These are phyloP conservation scores for Albula glossodonta DNA, from an alignment of 2,113 vertebrate species.

Conservation along the genomic window DNA sequence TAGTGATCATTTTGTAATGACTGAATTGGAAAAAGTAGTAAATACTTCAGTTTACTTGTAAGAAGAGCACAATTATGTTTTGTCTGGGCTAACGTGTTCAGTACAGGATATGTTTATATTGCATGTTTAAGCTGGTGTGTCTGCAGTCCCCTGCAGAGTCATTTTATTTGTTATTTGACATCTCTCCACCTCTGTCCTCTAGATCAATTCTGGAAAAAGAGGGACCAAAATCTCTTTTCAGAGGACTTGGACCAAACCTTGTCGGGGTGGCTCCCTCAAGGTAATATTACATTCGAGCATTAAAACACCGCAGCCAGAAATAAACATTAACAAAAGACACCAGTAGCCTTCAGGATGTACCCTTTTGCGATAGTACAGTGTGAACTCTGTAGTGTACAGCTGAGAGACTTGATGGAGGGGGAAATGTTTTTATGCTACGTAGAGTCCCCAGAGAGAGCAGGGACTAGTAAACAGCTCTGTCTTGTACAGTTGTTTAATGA, in stretches of 20 bases:
- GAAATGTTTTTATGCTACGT: background rate
- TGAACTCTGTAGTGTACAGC: background rate
- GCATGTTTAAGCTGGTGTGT: background rate
- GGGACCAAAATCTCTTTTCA: slow-evolving; percentile 92
- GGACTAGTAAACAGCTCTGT: background rate
- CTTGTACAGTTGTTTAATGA: background rate
- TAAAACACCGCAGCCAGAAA: background rate
- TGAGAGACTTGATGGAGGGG: background rate
- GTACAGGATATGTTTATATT: background rate
- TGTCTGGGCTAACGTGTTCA: background rate
- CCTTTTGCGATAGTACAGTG: too few relatives aligned
- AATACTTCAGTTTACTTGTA: background rate
- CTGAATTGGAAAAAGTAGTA: too few relatives aligned
- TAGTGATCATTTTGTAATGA: too few relatives aligned
- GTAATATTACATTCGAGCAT: slow-evolving; percentile 63
- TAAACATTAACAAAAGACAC: too few relatives aligned
- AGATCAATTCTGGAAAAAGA: slow-evolving; percentile 97
- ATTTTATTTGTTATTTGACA: slow-evolving; percentile 28
- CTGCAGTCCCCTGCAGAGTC: background rate
- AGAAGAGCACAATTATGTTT: background rate
- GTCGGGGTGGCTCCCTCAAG: slow-evolving; percentile 95
- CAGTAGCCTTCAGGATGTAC: too few relatives aligned
- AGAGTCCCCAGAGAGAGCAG: background rate
- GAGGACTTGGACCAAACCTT: slow-evolving; percentile 93
- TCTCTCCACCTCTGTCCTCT: background rate